Conservation (phyloP, 2,888 invertebrate species). For the Phalera bucephala region DNA sequence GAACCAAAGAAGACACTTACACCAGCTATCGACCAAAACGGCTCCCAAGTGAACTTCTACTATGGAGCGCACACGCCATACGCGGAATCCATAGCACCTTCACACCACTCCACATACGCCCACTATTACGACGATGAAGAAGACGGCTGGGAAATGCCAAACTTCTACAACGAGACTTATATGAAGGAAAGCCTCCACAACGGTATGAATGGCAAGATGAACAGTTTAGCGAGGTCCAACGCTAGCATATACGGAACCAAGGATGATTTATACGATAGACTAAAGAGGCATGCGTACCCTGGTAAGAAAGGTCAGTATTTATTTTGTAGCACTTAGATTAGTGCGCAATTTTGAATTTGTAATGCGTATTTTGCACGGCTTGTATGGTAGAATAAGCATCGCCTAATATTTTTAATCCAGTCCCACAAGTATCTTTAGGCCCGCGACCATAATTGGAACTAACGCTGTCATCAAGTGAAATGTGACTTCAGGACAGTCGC, state of each 20-base stretch:
- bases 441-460: no score
- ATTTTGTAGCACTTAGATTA: conserved; percentile 65
- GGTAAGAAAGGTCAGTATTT: conserved; percentile 93
- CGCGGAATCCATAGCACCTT: conserved; percentile 97
- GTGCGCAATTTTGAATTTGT: conserved; percentile 51
- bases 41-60: conserved; percentile 97
- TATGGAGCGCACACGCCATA: conserved; percentile 97
- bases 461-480: no score
- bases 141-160: conserved; percentile 99
- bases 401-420: no score
- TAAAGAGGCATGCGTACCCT: conserved; percentile 97
- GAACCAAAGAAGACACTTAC: conserved; percentile 96
- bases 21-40: conserved; percentile 94
- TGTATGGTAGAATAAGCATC: conserved; percentile 11
- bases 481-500: no score
- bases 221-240: conserved; percentile 95
- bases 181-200: conserved; percentile 97
- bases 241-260: conserved; percentile 97
- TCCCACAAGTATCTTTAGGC: no score
- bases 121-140: conserved; percentile 98
- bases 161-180: conserved; percentile 97
- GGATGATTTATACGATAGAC: conserved; percentile 96
- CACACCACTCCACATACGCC: conserved; percentile 97
- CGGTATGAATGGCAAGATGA: conserved; percentile 93
- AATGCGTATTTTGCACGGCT: conserved; percentile 42